Evolutionary conservation across 1,140 invertebrate species (phyloP).

Genomic region (Euwallacea similis): DNA sequence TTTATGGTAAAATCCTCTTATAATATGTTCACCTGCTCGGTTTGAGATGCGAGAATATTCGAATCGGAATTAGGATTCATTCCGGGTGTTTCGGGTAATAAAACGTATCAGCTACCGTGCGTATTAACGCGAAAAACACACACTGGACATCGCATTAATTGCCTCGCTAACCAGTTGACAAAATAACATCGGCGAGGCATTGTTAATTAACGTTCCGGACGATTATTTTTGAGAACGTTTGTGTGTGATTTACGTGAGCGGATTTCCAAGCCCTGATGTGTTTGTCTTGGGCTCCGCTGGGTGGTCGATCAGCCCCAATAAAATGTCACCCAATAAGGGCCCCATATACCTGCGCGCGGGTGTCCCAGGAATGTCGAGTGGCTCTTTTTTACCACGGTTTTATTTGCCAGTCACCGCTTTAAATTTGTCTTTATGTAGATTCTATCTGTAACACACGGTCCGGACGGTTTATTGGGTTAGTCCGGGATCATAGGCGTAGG

Average conservation of each 20-base stretch:
- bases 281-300: neutral
- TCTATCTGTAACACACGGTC: conserved; percentile 9
- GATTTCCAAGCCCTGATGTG: too few species aligned
- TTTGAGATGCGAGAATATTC: too few species aligned
- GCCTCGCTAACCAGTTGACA: conserved; percentile 1
- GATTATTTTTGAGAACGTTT: conserved; percentile 2
- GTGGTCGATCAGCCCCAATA: conserved; percentile 21
- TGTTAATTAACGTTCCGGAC: conserved; percentile 1
- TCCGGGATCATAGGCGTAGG: neutral
- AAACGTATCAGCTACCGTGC: conserved; percentile 6
- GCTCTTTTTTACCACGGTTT: conserved; percentile 22
- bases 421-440: conserved; percentile 27
- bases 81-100: neutral
- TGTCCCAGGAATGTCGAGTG: conserved; percentile 23
- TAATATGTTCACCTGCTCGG: too few species aligned
- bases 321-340: conserved; percentile 22
- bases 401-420: conserved; percentile 27
- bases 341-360: conserved; percentile 11
- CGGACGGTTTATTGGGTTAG: neutral
- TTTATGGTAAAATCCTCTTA: too few species aligned
- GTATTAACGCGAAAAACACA: conserved; percentile 4
- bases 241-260: conserved; percentile 2
- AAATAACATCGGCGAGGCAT: neutral
- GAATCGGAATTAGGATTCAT: too few species aligned
- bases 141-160: neutral